Evolutionary conservation across 1,140 invertebrate genomes (phyloP).

Genomic region (Heliconius hermathena): DNA sequence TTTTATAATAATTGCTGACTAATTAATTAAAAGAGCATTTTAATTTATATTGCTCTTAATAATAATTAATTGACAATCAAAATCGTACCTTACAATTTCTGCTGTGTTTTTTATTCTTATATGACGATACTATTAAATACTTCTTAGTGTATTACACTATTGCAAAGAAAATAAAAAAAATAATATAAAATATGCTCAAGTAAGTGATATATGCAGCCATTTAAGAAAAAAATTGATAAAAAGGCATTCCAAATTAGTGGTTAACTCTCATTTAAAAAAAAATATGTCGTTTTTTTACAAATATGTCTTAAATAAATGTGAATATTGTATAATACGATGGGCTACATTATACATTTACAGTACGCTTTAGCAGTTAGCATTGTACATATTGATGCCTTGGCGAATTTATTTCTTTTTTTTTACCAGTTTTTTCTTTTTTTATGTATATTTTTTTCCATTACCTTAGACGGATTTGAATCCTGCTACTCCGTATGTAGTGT

Average conservation of each 20-base stretch:
- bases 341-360: conserved; percentile 13
- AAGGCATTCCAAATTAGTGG: conserved; percentile 7
- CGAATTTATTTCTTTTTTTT: conserved; percentile 24
- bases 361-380: conserved; percentile 17
- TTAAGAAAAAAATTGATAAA: neutral
- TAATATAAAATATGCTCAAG: neutral
- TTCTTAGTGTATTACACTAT: neutral
- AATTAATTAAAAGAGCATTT: too few relatives aligned
- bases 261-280: neutral
- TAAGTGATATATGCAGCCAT: conserved; percentile 12
- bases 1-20: too few relatives aligned
- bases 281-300: neutral
- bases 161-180: neutral
- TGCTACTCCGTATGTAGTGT: conserved; percentile 15
- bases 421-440: conserved; percentile 17
- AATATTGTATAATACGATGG: conserved; percentile 34
- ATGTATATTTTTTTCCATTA: conserved; percentile 9
- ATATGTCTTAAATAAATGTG: conserved; percentile 13
- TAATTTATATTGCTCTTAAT: neutral
- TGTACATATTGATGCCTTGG: conserved; percentile 24
- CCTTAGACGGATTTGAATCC: conserved; percentile 8
- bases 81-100: neutral
- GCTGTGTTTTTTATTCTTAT: neutral
- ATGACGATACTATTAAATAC: neutral
- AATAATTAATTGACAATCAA: neutral